These are phyloP conservation scores for Scyliorhinus canicula DNA, from an alignment of 2,797 vertebrate genomes.

Conservation along the genomic window DNA sequence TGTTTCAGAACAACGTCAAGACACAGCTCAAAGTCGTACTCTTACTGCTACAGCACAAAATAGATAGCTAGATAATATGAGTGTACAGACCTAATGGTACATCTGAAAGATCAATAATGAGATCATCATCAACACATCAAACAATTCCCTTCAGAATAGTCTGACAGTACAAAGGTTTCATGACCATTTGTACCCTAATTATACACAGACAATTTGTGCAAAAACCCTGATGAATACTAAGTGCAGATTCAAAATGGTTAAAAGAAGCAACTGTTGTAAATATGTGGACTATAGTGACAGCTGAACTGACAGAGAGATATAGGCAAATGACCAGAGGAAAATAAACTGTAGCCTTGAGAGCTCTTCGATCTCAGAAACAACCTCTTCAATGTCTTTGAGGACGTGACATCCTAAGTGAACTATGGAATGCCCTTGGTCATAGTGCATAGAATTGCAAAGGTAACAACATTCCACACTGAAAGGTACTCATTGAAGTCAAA, in stretches of 20 bases:
- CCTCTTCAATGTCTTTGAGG: background rate
- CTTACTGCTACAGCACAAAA: background rate
- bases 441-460: background rate
- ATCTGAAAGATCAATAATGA: background rate
- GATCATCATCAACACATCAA: background rate
- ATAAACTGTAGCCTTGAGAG: background rate
- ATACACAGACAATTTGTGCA: background rate
- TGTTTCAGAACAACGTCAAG: constrained; percentile 19
- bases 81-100: background rate
- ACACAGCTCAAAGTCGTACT: background rate
- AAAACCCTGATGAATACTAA: background rate
- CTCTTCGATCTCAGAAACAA: background rate
- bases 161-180: background rate
- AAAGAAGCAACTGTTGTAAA: background rate
- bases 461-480: background rate
- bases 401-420: background rate
- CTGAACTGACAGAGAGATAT: background rate
- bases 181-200: background rate
- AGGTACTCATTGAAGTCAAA: background rate
- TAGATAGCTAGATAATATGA: constrained; percentile 1
- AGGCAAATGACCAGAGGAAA: background rate
- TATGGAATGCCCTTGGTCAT: background rate
- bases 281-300: background rate
- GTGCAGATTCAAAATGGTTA: background rate
- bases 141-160: background rate